Base-by-base conservation (phyloP, 1,140 invertebrate species). In the Diprion similis region DNA sequence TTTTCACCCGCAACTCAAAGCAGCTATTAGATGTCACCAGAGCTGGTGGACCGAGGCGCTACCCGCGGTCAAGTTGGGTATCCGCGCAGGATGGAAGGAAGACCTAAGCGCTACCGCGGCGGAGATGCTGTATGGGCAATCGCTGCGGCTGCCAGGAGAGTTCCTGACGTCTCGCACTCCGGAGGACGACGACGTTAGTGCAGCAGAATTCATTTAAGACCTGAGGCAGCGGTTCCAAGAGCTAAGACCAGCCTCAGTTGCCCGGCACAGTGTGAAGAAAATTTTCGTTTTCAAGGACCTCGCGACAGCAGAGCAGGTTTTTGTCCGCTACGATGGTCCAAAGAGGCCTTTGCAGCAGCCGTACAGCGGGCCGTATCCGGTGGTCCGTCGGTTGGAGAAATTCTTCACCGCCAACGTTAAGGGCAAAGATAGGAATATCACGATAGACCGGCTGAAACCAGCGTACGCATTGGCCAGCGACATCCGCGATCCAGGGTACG, bases 381-480 rank as follows among this genome's bases (percentile, higher is more conserved):
- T 87, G 8, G 45, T 84, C 2, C 37, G 75, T n/a, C 78, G 80
- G 9, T 47, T 74, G 0, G 67, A 73, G 7, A 86, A 86, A 75
- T 78, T 72, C 65, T 85, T 82, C 71, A 79, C 71, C 45, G 70
- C 86, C 7, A 72, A 80, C 0, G 76, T 81, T 1, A 76, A 77
- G 37, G 82, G 77, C 2, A 81, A 78, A 76, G 71, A 75, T 4
- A 70, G 71, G 0, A 84, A 76, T 1, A 77, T 86, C 37, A 74
- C 81, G 11, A 76, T 87, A 15, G 83, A 87, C 74, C 77, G 86
- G n/a, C 70, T 87, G 4, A 86, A 87, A 76, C 84, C 86, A 47
- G 86, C 85, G 0, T 83, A 76, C 66, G 65, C 51, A 13, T 10
- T 69, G 6, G 45, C 15, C n/a, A 59, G 74, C 9, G 74, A 71